These are phyloP conservation scores for Calliphora vicina DNA, from an alignment of 1,140 invertebrate genomes.

Conservation along the genomic window DNA sequence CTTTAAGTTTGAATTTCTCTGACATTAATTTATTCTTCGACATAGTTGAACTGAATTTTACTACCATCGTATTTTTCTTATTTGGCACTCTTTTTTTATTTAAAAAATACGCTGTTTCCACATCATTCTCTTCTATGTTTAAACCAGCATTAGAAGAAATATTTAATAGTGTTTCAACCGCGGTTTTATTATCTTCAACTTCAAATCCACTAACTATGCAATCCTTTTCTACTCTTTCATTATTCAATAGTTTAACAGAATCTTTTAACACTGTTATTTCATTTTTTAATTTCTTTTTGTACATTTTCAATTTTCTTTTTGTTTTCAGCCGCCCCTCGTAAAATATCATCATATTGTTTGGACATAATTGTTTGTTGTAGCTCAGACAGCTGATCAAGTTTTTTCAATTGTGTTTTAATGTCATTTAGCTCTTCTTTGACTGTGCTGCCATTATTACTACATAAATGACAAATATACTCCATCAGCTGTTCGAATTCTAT, in stretches of 20 bases:
- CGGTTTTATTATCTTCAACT: neutral
- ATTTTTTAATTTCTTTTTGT: neutral
- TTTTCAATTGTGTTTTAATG: neutral
- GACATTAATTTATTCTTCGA: neutral
- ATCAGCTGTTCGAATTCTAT: neutral
- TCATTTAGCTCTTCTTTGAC: too few species aligned
- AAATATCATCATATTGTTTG: conserved; percentile 14
- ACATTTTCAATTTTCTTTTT: neutral
- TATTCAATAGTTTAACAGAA: neutral
- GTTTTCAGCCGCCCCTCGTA: neutral
- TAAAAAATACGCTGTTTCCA: neutral
- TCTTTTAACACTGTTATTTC: neutral
- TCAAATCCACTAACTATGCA: neutral
- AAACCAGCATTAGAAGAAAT: neutral
- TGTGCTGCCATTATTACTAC: too few species aligned
- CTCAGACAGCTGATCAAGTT: conserved; percentile 1
- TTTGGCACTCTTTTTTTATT: neutral
- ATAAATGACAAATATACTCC: neutral
- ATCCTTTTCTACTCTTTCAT: neutral
- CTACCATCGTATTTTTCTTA: neutral
- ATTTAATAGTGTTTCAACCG: neutral
- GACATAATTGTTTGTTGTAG: neutral
- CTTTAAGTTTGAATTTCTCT: neutral
- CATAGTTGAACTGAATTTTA: neutral
- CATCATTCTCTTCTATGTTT: neutral